Evolutionary conservation across 2,888 invertebrate genomes (phyloP).

Genomic region (Neelides folsomi): DNA sequence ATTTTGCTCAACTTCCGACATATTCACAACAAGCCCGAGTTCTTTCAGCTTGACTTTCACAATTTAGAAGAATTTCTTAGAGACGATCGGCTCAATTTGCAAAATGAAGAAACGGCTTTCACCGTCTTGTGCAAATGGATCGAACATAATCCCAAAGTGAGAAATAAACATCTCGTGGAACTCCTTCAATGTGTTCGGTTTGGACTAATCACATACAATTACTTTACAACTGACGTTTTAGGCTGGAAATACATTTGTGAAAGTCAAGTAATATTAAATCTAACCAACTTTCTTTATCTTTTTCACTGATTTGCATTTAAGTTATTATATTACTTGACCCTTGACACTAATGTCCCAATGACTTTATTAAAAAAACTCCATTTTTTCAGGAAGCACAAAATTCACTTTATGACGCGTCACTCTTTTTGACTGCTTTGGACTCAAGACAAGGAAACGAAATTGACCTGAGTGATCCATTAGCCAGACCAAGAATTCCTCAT

Average conservation of each 20-base stretch:
- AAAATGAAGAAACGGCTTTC: constrained; percentile 59
- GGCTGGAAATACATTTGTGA: constrained; percentile 20
- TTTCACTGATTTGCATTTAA: not conserved
- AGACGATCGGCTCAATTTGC: constrained; percentile 59
- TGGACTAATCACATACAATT: constrained; percentile 50
- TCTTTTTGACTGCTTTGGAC: constrained; percentile 44
- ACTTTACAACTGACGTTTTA: constrained; percentile 40
- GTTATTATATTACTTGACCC: not conserved
- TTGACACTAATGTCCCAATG: not conserved
- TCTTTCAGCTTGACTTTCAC: constrained; percentile 47
- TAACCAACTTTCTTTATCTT: not conserved
- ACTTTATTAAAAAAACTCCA: not conserved
- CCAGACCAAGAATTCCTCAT: constrained; percentile 53
- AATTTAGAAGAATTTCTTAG: constrained; percentile 52
- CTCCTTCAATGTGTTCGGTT: constrained; percentile 53
- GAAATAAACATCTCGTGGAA: constrained; percentile 46
- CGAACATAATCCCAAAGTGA: constrained; percentile 45
- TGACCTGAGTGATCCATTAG: constrained; percentile 44
- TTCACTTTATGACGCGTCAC: constrained; percentile 44
- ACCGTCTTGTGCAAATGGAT: constrained; percentile 60
- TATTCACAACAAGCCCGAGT: constrained; percentile 51
- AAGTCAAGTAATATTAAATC: constrained; percentile 17
- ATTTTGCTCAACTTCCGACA: constrained; percentile 45
- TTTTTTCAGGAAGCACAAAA: constrained; percentile 44
- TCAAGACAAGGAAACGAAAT: constrained; percentile 36